phyloP scores from a whole-genome alignment of 2,113 vertebrate genomes.

The Felis catus region F.catus_Fca126_mat1.0 CM031420.1:116292501-116293000 shows the following conservation, averaged over 20 bases:
- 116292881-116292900: conserved; percentile 56
- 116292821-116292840: background rate
- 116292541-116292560: conserved; percentile 22
- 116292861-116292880: conserved; percentile 30
- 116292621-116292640: conserved; percentile 43
- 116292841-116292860: background rate
- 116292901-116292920: background rate
- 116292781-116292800: conserved; percentile 74
- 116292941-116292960: conserved; percentile 20
- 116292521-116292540: background rate
- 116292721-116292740: conserved; percentile 63
- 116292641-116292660: conserved; percentile 37
- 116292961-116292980: background rate
- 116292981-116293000: background rate
- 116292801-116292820: conserved; percentile 43
- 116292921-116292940: background rate
- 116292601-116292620: conserved; percentile 45
- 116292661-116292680: background rate
- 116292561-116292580: conserved; percentile 25
- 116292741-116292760: conserved; percentile 58
- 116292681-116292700: conserved; percentile 65
- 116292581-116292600: conserved; percentile 33
- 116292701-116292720: conserved; percentile 66
- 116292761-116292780: conserved; percentile 61
- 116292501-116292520: background rate